Conservation (phyloP, 2,888 invertebrate genomes). For the Cosmorhoe ocellata region DNA sequence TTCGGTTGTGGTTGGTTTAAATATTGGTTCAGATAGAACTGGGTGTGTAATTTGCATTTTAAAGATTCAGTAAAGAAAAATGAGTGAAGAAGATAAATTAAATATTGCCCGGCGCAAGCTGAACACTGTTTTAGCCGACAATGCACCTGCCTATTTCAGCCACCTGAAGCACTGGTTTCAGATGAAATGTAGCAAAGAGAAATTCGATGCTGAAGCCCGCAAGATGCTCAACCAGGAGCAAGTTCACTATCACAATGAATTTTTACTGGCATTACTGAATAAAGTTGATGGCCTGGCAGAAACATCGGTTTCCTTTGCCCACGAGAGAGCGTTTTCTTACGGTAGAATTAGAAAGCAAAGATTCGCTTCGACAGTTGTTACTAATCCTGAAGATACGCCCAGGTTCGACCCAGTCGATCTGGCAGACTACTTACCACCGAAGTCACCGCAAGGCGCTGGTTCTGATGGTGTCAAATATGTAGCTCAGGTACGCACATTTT, state of each 20-base stretch:
- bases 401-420: slow-evolving; percentile 84
- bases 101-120: slow-evolving; percentile 83
- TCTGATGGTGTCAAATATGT: slow-evolving; percentile 77
- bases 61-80: background rate
- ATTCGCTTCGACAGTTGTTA: slow-evolving; percentile 56
- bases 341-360: slow-evolving; percentile 60
- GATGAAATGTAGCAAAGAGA: slow-evolving; percentile 89
- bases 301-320: slow-evolving; percentile 65
- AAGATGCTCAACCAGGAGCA: slow-evolving; percentile 88
- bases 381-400: slow-evolving; percentile 67
- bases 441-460: slow-evolving; percentile 77
- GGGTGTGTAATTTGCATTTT: too few relatives aligned
- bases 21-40: too few relatives aligned
- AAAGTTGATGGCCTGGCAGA: slow-evolving; percentile 84
- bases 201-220: slow-evolving; percentile 91
- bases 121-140: slow-evolving; percentile 85
- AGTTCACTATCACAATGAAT: slow-evolving; percentile 92
- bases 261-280: slow-evolving; percentile 89
- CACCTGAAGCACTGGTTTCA: slow-evolving; percentile 90
- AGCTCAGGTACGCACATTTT: slow-evolving; percentile 57
- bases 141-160: slow-evolving; percentile 86
- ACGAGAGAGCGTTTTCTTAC: slow-evolving; percentile 69
- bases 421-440: slow-evolving; percentile 81
- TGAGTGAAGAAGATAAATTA: slow-evolving; percentile 42
- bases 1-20: too few relatives aligned